Base-by-base conservation (phyloP, 2,888 invertebrate species). In the Eucriotettix oculatus region DNA sequence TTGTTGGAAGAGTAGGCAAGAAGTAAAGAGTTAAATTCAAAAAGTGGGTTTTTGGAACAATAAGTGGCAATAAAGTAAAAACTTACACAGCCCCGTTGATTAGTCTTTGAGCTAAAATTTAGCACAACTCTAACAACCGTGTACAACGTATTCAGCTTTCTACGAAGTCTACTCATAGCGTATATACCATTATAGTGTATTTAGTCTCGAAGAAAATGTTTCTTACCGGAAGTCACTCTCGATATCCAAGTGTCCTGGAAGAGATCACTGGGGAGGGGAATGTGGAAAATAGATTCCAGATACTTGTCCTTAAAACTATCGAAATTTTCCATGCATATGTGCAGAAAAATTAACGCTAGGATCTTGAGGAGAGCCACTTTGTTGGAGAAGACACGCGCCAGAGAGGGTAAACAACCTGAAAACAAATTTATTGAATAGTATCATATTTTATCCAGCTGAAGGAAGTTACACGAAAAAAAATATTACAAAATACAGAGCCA, bases 281-380 rank as follows among this genome's bases (percentile, higher is more conserved):
- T 70, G 61, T 78, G 77, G 69, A 80, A 83, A 63, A 79, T 75
- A 0, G 83, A 76, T 66, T 82, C 80, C 65, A 82, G 71, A 66
- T 79, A 80, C 57, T 74, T 71, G 63, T 80, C 76, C 69, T 83
- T 81, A 62, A 78, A 76, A 16, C 73, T 68, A 1, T 72, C 68
- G 61, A 78, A 82, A 69, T 83, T 83, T 1, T 78, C 67, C 1
- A 79, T 61, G 0, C 79, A 83, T 48, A 77, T 74, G 59, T 76
- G 71, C 64, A 79, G 74, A 52, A 79, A 75, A 63, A 76, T 74
- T 9, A 77, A 70, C 10, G 79, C 75, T 10, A 78, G 52, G 29
- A 78, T 70, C 64, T 80, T 82, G 41, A 76, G 70, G 52, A 81
- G 69, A 0, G 83, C 68, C 60, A 80, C 71, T 67, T 75, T 79